Evolutionary conservation across 2,113 vertebrate species (phyloP), one percentile per base, ranked within the genome.

Genomic region (Thamnophis sirtalis): DNA sequence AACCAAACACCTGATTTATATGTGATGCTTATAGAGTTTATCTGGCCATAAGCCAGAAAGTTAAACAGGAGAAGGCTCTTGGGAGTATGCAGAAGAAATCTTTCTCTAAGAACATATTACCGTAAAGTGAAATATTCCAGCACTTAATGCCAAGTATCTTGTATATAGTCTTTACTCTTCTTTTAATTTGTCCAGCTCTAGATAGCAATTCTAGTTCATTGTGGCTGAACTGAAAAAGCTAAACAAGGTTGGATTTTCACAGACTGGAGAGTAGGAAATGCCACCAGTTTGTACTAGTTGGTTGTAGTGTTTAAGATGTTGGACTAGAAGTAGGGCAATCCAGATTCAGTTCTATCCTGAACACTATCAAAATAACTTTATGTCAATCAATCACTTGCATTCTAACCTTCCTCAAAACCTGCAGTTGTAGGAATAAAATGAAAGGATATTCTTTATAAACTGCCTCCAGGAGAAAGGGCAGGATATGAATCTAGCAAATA

Each of bases 1-100:
- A 1, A 91, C 85, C 92, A 93, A 94, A 95, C 93, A 93, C 94
- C 28, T 24, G 86, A 22, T 91, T 92, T 94, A 88, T 95, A 94
- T 92, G 22, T 22, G 80, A 11, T 58, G 21, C 86, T 58, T 73
- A 92, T 93, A 92, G 87, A 73, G 1, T 60, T 95, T 91, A n/a
- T 1, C 5, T 89, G 92, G 4, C 90, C 94, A 80, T 13, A 5
- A 24, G 26, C 55, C 58, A 93, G 91, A 95, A 95, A 93, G 90
- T 90, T 80, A 89, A 94, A 84, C 50, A 22, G 43, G 54, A 17
- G 89, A 90, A 48, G 55, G 86, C 15, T 21, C 33, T 1, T 87
- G 17, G 54, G 88, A 93, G 22, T 89, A 24, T 48, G 8, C 87
- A 89, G 5, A 38, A 43, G 0, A 38, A 56, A 21, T 9, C 55